A percentile compares a stretch with the other conserved stretches of the same genome.
These are phyloP conservation scores for Saccopteryx bilineata DNA, from an alignment of 2,113 vertebrate species.

Conservation along the genomic window DNA sequence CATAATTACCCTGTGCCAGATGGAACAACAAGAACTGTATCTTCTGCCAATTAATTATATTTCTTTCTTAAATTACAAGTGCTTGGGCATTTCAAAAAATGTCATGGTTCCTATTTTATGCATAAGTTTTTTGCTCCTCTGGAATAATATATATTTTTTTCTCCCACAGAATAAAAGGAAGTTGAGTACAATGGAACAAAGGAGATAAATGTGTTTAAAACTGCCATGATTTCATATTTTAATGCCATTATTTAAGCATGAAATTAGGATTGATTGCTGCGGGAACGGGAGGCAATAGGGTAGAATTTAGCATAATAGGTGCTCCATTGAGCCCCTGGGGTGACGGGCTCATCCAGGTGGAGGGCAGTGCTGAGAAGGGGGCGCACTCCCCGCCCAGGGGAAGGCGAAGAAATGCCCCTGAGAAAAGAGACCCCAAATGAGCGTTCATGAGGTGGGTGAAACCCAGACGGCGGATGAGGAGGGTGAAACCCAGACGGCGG, in stretches of 20 bases:
- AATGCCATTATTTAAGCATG: background rate
- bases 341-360: background rate
- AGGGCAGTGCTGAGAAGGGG: background rate
- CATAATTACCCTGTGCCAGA: conserved; percentile 38
- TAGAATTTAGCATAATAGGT: background rate
- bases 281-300: no score
- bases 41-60: conserved; percentile 22
- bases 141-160: background rate
- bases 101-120: conserved; percentile 36
- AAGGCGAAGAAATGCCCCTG: background rate
- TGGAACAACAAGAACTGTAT: conserved; percentile 10
- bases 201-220: conserved; percentile 14
- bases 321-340: background rate
- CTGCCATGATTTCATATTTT: conserved; percentile 18
- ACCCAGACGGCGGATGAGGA: background rate
- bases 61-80: conserved; percentile 45
- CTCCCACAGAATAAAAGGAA: background rate
- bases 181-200: conserved; percentile 2
- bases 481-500: background rate
- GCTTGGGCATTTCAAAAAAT: conserved; percentile 40
- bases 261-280: background rate
- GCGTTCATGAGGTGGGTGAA: background rate
- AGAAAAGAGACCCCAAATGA: background rate
- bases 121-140: background rate
- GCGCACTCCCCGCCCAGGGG: background rate